Base-by-base conservation (phyloP, 1,140 invertebrate species). In the Bathynomus jamesi region DNA sequence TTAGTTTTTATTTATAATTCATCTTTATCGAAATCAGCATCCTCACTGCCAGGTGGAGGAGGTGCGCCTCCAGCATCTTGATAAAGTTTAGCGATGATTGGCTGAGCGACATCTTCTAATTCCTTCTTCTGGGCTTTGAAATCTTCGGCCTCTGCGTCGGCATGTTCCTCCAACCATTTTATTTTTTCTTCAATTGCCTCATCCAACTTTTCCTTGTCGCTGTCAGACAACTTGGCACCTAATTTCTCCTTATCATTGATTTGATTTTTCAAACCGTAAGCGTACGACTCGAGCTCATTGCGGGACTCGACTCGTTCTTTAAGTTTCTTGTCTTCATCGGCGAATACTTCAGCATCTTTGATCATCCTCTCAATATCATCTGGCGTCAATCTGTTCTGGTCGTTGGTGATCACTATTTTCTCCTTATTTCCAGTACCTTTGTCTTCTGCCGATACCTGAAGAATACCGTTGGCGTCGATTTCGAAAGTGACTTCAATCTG, bases 351-450 rank as follows among this genome's bases (percentile, higher is more conserved):
- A 2, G 86, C 86, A 67, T 89, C 87, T 32, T 85, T 83, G 71
- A 89, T 85, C 87, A 88, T 89, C 61, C 84, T 80, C 72, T 88
- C 87, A 73, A 88, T 88, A 69, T 89, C 87, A 76, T 88, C 86
- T 25, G 85, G 85, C 21, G 83, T 83, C 28, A 88, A 79, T 30
- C 87, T 80, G 78, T 86, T 86, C 74, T 87, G 85, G 75, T 88
- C 86, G 73, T 88, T 87, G 70, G 96, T 98, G 80, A 88, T 88
- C 63, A 99, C 94, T 80, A 99, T 99, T 83, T 98, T 96, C 81
- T 99, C 95, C 75, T 96, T 90, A 84, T 96, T 98, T 69, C 96
- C 96, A 69, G 96, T 99, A 31, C 96, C 96, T 83, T 99, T 99
- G 80, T 99, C 96, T 83, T 99, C 96, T 27, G 96, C 97, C 25